A percentile compares a stretch with the other conserved stretches of the same genome.
These are phyloP conservation scores for Tamias sibiricus DNA, from an alignment of 2,113 vertebrate genomes.

Conservation along the genomic window DNA sequence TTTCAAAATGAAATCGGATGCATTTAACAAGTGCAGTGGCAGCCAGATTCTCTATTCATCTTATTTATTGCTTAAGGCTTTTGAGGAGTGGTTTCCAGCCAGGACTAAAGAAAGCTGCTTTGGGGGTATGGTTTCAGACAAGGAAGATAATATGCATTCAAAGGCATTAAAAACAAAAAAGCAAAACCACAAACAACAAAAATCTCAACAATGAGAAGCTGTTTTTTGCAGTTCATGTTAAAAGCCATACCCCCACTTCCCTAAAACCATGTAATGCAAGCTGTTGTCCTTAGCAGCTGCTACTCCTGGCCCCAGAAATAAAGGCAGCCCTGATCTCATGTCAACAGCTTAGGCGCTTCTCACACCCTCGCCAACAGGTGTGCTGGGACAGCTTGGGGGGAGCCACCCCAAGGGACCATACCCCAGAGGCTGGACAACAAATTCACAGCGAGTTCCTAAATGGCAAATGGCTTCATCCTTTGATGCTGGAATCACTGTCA, in stretches of 20 bases:
- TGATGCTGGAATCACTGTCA: background rate
- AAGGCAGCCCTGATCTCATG: slow-evolving; percentile 61
- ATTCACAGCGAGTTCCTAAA: background rate
- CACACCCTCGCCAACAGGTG: slow-evolving; percentile 76
- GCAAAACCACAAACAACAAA: slow-evolving; percentile 52
- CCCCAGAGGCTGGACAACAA: background rate
- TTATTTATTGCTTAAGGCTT: slow-evolving; percentile 60
- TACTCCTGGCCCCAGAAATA: slow-evolving; percentile 60
- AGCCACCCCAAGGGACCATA: background rate
- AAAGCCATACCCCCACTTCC: background rate
- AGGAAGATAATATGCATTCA: slow-evolving; percentile 42
- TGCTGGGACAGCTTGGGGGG: background rate
- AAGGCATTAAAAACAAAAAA: slow-evolving; percentile 61
- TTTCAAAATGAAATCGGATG: slow-evolving; percentile 22
- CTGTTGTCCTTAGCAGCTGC: slow-evolving; percentile 71
- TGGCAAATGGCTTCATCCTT: slow-evolving; percentile 37
- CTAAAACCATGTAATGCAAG: slow-evolving; percentile 35
- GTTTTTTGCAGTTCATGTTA: slow-evolving; percentile 46
- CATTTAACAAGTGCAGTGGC: background rate
- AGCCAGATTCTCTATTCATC: slow-evolving; percentile 38
- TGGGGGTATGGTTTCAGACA: slow-evolving; percentile 21
- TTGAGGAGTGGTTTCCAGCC: slow-evolving; percentile 10
- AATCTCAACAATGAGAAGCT: slow-evolving; percentile 62
- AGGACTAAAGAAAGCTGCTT: slow-evolving; percentile 43
- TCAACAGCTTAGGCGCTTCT: slow-evolving; percentile 31